Conservation (phyloP, 2,113 vertebrate genomes). For the Lanius collurio region DNA sequence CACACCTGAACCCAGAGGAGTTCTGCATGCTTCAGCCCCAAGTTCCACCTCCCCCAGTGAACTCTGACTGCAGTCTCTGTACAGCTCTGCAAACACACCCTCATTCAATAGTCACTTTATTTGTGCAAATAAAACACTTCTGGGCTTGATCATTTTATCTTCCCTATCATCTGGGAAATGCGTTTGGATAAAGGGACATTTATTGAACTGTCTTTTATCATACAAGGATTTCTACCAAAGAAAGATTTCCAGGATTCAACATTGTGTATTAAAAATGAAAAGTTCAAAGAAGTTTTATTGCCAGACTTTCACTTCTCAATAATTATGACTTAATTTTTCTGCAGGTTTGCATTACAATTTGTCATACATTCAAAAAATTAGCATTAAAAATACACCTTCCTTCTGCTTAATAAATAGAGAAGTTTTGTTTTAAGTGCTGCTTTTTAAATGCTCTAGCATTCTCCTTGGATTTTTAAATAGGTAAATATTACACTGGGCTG, state of each 20-base stretch:
- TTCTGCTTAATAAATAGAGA: background rate
- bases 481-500: background rate
- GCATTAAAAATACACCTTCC: background rate
- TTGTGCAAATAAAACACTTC: conserved; percentile 6
- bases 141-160: conserved; percentile 12
- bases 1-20: background rate
- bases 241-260: conserved; percentile 9
- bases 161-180: conserved; percentile 28
- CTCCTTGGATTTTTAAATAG: background rate
- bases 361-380: background rate
- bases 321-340: conserved; percentile 44
- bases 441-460: background rate
- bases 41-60: background rate
- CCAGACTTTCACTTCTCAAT: conserved; percentile 9
- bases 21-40: rapidly evolving
- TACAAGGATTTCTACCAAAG: conserved; percentile 37
- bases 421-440: background rate
- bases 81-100: background rate
- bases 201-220: conserved; percentile 28
- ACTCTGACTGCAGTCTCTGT: background rate
- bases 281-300: conserved; percentile 44
- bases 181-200: conserved; percentile 21
- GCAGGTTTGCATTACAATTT: background rate
- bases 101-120: background rate
- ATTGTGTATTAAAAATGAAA: conserved; percentile 25